Conservation (phyloP, 1,140 invertebrate genomes). For the Trinorchestia longiramus region DNA sequence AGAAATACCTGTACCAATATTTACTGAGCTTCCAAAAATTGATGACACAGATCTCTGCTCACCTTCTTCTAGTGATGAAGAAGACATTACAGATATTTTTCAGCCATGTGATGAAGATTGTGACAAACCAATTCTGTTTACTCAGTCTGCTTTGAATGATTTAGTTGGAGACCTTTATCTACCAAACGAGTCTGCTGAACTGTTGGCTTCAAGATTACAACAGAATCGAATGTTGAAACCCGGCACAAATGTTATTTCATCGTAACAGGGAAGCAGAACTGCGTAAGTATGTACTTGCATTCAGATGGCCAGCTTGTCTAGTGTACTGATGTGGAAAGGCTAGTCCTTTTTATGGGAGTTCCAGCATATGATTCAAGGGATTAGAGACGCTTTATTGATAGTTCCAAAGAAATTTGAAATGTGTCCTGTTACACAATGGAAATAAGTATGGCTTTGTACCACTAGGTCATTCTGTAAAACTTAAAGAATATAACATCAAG, state of each 20-base stretch:
- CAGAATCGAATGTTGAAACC: slow-evolving; percentile 58
- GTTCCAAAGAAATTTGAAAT: slow-evolving; percentile 52
- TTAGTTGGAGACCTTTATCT: slow-evolving; percentile 60
- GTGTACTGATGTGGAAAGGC: slow-evolving; percentile 11
- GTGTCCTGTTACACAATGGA: slow-evolving; percentile 58
- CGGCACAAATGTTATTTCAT: slow-evolving; percentile 29
- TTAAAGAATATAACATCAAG: slow-evolving; percentile 57
- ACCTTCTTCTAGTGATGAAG: slow-evolving; percentile 27
- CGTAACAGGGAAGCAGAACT: slow-evolving; percentile 30
- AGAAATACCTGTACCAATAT: neutral
- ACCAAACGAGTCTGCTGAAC: slow-evolving; percentile 59
- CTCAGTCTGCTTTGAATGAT: slow-evolving; percentile 59
- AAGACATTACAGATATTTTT: neutral
- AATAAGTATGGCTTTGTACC: slow-evolving; percentile 58
- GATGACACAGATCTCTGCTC: slow-evolving; percentile 38
- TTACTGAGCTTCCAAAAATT: slow-evolving; percentile 39
- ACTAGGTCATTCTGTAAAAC: slow-evolving; percentile 61
- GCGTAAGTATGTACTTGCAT: slow-evolving; percentile 25
- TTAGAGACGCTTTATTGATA: slow-evolving; percentile 22
- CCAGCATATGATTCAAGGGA: slow-evolving; percentile 4
- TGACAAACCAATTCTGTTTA: slow-evolving; percentile 57
- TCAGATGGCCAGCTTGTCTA: slow-evolving; percentile 38
- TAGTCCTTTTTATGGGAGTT: neutral
- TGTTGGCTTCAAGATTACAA: slow-evolving; percentile 61
- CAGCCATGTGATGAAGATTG: slow-evolving; percentile 19